Conservation (phyloP, 2,888 invertebrate genomes). For the Epirrhoe tristata region DNA sequence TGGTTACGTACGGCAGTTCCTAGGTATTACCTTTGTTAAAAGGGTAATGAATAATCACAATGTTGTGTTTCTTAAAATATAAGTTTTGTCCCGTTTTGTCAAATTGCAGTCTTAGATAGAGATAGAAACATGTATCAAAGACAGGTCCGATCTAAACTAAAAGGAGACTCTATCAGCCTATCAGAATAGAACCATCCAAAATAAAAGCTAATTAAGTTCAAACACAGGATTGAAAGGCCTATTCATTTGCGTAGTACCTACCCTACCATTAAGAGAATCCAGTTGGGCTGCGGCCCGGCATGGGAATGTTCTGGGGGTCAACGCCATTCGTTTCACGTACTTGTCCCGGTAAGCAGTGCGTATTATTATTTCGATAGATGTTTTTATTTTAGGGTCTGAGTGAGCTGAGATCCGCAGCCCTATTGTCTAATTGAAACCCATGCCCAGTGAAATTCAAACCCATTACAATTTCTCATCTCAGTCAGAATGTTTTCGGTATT, state of each 20-base stretch:
- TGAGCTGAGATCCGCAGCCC: conserved; percentile 73
- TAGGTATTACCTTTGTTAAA: too few relatives aligned
- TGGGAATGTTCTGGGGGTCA: conserved; percentile 84
- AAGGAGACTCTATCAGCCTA: conserved; percentile 64
- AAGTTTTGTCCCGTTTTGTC: not conserved
- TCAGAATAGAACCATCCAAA: conserved; percentile 69
- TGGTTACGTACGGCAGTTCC: too few relatives aligned
- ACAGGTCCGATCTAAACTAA: conserved; percentile 13
- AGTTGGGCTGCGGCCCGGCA: conserved; percentile 74
- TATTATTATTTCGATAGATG: conserved; percentile 85
- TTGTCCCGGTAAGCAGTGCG: conserved; percentile 80
- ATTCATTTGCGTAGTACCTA: conserved; percentile 74
- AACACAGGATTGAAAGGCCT: conserved; percentile 75
- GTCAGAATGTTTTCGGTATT: too few relatives aligned
- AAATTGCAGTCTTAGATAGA: not conserved
- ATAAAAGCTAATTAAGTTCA: conserved; percentile 80
- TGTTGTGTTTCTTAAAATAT: not conserved
- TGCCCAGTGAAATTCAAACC: too few relatives aligned
- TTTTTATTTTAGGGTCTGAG: conserved; percentile 84
- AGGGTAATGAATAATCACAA: too few relatives aligned
- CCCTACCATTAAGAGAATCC: conserved; percentile 80
- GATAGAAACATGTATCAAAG: conserved; percentile 22
- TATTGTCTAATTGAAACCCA: too few relatives aligned
- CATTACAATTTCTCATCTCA: too few relatives aligned
- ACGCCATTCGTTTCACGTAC: conserved; percentile 83